phyloP scores from a whole-genome alignment of 2,888 invertebrate genomes.

The Philereme vetulata region DNA sequence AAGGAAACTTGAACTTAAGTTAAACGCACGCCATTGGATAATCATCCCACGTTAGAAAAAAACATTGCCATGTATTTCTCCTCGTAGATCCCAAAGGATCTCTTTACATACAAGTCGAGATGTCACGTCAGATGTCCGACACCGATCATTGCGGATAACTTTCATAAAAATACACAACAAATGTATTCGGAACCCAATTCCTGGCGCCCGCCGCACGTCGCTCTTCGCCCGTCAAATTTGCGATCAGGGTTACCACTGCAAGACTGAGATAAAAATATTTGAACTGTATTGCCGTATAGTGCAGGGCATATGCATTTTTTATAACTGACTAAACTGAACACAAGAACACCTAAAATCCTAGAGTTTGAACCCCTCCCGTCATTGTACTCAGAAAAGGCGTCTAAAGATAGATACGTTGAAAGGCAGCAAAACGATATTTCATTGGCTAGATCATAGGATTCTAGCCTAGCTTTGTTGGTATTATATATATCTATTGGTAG shows the following conservation, averaged over 20 bases:
- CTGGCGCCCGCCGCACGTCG: slow-evolving; percentile 59
- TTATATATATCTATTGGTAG: too few species aligned
- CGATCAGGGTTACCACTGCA: slow-evolving; percentile 59
- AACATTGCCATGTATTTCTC: slow-evolving; percentile 1
- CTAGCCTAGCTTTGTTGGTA: too few species aligned
- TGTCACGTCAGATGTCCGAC: slow-evolving; percentile 43
- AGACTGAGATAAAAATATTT: neutral
- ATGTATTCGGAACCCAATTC: slow-evolving; percentile 68
- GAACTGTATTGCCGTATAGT: neutral
- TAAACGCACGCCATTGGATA: too few species aligned
- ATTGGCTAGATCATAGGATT: too few species aligned
- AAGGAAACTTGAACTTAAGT: too few species aligned
- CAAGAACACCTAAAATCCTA: too few species aligned
- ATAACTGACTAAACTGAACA: too few species aligned
- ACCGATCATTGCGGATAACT: slow-evolving; percentile 63
- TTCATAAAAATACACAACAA: slow-evolving; percentile 60
- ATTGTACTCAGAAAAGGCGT: too few species aligned
- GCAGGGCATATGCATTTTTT: too few species aligned
- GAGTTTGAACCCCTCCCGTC: too few species aligned
- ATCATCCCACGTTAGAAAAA: neutral
- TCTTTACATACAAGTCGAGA: slow-evolving; percentile 26
- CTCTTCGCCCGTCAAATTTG: slow-evolving; percentile 69
- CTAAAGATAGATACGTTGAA: too few species aligned
- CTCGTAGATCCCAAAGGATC: slow-evolving; percentile 22
- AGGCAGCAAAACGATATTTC: too few species aligned